A percentile compares a stretch with the other conserved stretches of the same genome.
Evolutionary conservation across 1,140 invertebrate species (phyloP).

Genomic region (Papilio dardanus): DNA sequence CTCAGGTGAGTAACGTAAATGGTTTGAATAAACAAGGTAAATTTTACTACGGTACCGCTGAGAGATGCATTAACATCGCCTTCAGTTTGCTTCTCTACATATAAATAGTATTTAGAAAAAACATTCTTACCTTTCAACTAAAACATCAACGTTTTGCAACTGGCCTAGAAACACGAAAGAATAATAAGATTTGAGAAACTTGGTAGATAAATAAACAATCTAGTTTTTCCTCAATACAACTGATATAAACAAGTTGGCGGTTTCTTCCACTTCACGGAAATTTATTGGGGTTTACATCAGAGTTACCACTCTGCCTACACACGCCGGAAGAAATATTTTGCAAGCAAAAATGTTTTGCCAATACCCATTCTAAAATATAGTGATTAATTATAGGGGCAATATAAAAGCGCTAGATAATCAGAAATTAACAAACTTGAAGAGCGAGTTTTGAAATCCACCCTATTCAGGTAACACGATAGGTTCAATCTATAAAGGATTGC

Average conservation of each 20-base stretch:
- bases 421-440: too few species aligned
- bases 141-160: slow-evolving; percentile 13
- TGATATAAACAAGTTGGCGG: neutral
- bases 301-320: neutral
- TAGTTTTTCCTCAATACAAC: neutral
- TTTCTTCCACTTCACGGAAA: neutral
- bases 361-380: neutral
- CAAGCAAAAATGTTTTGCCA: neutral
- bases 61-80: neutral
- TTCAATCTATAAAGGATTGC: neutral
- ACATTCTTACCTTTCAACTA: slow-evolving; percentile 2
- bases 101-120: slow-evolving; percentile 7
- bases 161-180: slow-evolving; percentile 9
- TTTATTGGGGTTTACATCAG: neutral
- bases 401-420: neutral
- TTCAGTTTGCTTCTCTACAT: slow-evolving; percentile 2
- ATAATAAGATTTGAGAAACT: slow-evolving; percentile 9
- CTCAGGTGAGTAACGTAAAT: slow-evolving; percentile 61
- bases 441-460: neutral
- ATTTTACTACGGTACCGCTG: slow-evolving; percentile 18
- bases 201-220: slow-evolving; percentile 1
- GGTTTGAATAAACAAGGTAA: slow-evolving; percentile 27
- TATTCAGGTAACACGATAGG: neutral
- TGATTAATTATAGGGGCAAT: neutral
- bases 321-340: neutral